Evolutionary conservation across 2,113 vertebrate genomes (phyloP).

Genomic region (Fulica atra): DNA sequence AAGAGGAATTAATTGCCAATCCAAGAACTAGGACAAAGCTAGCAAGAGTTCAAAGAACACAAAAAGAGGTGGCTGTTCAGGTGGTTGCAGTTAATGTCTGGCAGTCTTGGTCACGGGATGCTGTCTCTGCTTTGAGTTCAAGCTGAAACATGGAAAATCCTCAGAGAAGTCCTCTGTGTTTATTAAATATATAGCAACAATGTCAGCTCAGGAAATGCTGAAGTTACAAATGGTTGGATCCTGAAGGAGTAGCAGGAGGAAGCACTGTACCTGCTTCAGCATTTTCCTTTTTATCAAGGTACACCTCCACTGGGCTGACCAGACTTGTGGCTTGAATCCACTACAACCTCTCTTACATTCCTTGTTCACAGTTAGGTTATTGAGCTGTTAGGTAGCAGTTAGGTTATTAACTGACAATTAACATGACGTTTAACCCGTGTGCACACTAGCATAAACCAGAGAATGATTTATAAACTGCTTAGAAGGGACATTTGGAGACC

Average conservation of each 20-base stretch:
- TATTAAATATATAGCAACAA: neutral
- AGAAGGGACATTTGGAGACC: neutral
- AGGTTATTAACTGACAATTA: accelerated
- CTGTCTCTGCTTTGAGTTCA: neutral
- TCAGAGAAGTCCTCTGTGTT: neutral
- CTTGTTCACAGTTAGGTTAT: neutral
- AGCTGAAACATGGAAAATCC: neutral
- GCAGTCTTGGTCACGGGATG: neutral
- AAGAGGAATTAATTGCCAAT: slow-evolving; percentile 11
- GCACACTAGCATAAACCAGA: neutral
- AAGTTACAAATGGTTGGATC: neutral
- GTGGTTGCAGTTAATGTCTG: neutral
- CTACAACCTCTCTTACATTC: accelerated
- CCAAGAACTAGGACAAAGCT: neutral
- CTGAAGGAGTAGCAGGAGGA: neutral
- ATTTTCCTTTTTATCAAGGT: accelerated
- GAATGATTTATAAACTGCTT: too few species aligned
- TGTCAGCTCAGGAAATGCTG: neutral
- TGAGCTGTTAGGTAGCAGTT: too few species aligned
- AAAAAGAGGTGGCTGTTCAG: neutral
- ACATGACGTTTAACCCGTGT: accelerated
- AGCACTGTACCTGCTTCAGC: neutral
- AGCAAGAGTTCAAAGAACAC: neutral
- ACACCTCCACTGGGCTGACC: neutral
- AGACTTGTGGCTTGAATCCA: neutral